Base-by-base conservation (phyloP, 2,113 vertebrate genomes). In the Tetraodon nigroviridis region DNA sequence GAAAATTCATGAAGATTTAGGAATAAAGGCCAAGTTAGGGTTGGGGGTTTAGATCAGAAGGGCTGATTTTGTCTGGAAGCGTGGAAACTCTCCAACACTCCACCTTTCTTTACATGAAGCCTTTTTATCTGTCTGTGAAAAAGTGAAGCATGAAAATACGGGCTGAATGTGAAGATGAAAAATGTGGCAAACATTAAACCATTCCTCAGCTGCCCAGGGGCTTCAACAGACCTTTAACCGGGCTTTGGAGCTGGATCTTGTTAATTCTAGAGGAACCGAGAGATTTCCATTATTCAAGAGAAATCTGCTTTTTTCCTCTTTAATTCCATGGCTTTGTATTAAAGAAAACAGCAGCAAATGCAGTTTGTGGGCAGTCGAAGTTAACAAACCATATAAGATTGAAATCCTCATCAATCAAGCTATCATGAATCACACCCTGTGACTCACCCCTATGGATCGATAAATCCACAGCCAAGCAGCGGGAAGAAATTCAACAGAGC, bases 381-480 rank as follows among this genome's bases (percentile, higher is more conserved):
- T 84, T 85, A 87, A 87, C 84, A 88, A 85, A 89, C 76, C 86
- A 83, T 85, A 87, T 68, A 86, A 82, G 86, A 85, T 88, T 84
- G 81, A 87, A 86, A 83, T 89, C 85, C 86, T 87, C 88, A 90
- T 90, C 88, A 89, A 89, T 89, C 85, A 86, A 84, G 79, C 81
- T 75, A 85, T 88, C 85, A 86, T 89, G 86, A 89, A 89, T 89
- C 87, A 90, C 86, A 85, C 76, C 83, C 85, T 79, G 76, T 86
- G 85, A 86, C 79, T 88, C 86, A 84, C 86, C 85, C 85, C 80
- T 71, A 55, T 54, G 64, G 84, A 91, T 91, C 87, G 79, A 87
- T 90, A 88, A 86, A 89, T 86, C 80, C 88, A 87, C 79, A 81
- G 81, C 32, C 79, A 77, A 82, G 78, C 73, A 63, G 60, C 44